Percentiles rank a stretch among this genome's conserved stretches.
phyloP scores from a whole-genome alignment of 2,797 vertebrate species.

The Arremon brunneinucha region DNA sequence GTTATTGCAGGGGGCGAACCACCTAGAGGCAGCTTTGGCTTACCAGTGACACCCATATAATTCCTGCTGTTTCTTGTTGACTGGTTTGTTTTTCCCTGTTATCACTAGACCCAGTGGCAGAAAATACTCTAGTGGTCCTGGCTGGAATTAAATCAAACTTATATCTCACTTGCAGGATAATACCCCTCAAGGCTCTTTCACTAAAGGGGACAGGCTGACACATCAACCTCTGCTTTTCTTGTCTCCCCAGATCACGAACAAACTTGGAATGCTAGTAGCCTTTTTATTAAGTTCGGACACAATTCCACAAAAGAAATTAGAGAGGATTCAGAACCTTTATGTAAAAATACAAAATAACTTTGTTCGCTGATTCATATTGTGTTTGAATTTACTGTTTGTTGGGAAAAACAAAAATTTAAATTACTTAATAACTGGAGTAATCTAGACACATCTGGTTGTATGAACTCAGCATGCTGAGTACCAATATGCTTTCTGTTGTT shows the following conservation, averaged over 20 bases:
- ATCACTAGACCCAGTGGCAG: neutral
- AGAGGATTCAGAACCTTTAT: neutral
- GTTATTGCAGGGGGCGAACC: fast-evolving
- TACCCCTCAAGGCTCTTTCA: neutral
- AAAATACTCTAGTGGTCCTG: neutral
- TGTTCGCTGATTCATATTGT: neutral
- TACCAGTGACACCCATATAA: neutral
- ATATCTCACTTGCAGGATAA: neutral
- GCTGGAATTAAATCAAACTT: neutral
- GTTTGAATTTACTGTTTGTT: neutral
- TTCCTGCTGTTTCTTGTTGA: neutral
- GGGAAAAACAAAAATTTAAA: neutral
- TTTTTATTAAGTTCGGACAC: neutral
- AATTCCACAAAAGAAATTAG: neutral
- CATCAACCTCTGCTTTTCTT: neutral
- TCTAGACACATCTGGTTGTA: neutral
- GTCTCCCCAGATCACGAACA: neutral
- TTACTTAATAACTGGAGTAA: neutral
- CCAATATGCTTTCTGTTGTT: neutral
- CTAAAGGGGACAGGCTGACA: neutral
- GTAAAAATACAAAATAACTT: neutral
- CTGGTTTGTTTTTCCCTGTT: neutral
- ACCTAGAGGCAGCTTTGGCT: neutral
- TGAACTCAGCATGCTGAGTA: neutral
- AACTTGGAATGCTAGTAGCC: neutral